Conservation (phyloP, 2,113 vertebrate genomes). For the Aviceda subcristata region DNA sequence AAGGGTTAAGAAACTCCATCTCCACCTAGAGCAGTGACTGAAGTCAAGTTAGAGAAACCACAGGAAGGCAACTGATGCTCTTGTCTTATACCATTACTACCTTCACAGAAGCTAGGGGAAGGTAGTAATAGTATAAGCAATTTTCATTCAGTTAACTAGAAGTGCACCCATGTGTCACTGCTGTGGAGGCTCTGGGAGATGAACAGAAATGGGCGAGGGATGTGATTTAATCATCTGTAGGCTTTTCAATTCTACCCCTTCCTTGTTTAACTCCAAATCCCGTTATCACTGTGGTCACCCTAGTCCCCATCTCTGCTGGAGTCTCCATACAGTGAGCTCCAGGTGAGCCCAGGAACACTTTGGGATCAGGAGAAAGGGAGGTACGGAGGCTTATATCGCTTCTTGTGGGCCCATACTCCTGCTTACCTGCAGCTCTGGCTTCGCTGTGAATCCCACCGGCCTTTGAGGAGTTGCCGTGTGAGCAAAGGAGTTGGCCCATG, state of each 20-base stretch:
- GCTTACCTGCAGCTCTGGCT: background rate
- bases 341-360: background rate
- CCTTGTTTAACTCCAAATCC: background rate
- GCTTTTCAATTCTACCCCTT: background rate
- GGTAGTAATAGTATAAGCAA: background rate
- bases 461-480: background rate
- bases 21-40: background rate
- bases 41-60: background rate
- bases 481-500: background rate
- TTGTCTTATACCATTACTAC: rapidly evolving
- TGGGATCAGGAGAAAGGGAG: background rate
- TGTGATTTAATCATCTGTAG: background rate
- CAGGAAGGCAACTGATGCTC: background rate
- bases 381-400: rapidly evolving
- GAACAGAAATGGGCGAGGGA: background rate
- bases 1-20: background rate
- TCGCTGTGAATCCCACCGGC: background rate
- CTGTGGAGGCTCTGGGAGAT: background rate
- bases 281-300: background rate
- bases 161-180: rapidly evolving
- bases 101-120: background rate
- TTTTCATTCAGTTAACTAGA: background rate
- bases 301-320: background rate
- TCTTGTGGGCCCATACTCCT: background rate
- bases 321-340: background rate